A percentile compares a stretch with the other conserved stretches of the same genome.
Conservation (phyloP, 2,888 invertebrate genomes). For the Helobdella robusta region DNA sequence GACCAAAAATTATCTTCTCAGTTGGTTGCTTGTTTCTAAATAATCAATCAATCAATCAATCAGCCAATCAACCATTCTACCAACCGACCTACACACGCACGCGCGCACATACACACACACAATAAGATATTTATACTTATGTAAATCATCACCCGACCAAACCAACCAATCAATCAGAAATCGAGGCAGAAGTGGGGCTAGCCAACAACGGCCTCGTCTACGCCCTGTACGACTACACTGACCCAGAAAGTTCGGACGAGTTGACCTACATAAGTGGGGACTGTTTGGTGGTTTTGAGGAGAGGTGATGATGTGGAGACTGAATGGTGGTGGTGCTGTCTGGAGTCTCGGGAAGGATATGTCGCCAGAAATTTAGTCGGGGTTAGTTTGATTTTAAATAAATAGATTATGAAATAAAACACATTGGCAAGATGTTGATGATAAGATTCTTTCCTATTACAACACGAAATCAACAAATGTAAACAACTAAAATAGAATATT, state of each 20-base stretch:
- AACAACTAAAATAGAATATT: no score
- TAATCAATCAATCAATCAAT: no score
- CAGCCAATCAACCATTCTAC: no score
- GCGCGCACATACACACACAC: no score
- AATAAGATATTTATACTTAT: no score
- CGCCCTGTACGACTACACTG: slow-evolving; percentile 88
- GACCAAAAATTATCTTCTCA: slow-evolving; percentile 5
- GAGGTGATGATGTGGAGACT: slow-evolving; percentile 97
- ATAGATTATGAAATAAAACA: no score
- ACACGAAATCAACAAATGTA: no score
- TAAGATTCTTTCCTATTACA: no score
- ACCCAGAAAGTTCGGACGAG: slow-evolving; percentile 81
- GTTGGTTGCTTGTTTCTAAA: background rate
- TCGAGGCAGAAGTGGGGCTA: slow-evolving; percentile 91
- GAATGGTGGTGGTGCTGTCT: slow-evolving; percentile 53
- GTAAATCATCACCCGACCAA: no score
- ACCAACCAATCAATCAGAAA: no score
- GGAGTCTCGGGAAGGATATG: slow-evolving; percentile 66
- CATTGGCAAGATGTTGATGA: no score
- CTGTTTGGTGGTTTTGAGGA: slow-evolving; percentile 73
- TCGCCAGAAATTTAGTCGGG: slow-evolving; percentile 20
- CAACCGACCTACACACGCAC: no score
- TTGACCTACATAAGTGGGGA: slow-evolving; percentile 73
- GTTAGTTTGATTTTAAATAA: background rate
- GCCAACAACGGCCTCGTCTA: slow-evolving; percentile 84